Evolutionary conservation across 2,888 invertebrate genomes (phyloP).

Genomic region (Hemistola chrysoprasaria): DNA sequence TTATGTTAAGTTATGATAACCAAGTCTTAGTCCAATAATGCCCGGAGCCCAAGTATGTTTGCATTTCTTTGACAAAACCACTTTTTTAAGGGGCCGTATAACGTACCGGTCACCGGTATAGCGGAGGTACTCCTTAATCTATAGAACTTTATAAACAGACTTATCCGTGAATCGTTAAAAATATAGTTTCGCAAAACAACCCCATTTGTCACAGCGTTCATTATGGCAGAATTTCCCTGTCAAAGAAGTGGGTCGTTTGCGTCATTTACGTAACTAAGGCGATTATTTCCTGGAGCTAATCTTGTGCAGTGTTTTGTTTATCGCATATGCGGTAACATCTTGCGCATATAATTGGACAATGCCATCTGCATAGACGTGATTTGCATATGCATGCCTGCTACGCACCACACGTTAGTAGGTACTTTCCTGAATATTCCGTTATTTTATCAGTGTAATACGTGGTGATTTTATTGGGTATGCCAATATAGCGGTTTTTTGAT

Average conservation of each 20-base stretch:
- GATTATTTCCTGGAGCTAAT: slow-evolving; percentile 45
- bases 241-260: slow-evolving; percentile 37
- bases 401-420: slow-evolving; percentile 6
- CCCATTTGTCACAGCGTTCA: slow-evolving; percentile 26
- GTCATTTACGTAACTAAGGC: slow-evolving; percentile 42
- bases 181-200: slow-evolving; percentile 18
- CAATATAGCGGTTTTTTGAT: too few relatives aligned
- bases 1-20: too few relatives aligned
- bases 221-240: slow-evolving; percentile 26
- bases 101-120: too few relatives aligned
- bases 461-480: not conserved
- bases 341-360: slow-evolving; percentile 38
- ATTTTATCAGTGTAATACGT: not conserved
- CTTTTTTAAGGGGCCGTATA: too few relatives aligned
- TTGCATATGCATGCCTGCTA: slow-evolving; percentile 34
- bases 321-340: slow-evolving; percentile 38
- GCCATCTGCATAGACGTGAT: slow-evolving; percentile 35
- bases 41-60: too few relatives aligned
- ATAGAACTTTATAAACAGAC: slow-evolving; percentile 1
- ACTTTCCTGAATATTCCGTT: slow-evolving; percentile 2
- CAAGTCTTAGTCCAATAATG: too few relatives aligned
- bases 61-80: too few relatives aligned
- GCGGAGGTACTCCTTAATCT: too few relatives aligned
- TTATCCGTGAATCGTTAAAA: too few relatives aligned
- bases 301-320: slow-evolving; percentile 33